Evolutionary conservation across 2,888 invertebrate species (phyloP).

Genomic region (Metellina segmentata): DNA sequence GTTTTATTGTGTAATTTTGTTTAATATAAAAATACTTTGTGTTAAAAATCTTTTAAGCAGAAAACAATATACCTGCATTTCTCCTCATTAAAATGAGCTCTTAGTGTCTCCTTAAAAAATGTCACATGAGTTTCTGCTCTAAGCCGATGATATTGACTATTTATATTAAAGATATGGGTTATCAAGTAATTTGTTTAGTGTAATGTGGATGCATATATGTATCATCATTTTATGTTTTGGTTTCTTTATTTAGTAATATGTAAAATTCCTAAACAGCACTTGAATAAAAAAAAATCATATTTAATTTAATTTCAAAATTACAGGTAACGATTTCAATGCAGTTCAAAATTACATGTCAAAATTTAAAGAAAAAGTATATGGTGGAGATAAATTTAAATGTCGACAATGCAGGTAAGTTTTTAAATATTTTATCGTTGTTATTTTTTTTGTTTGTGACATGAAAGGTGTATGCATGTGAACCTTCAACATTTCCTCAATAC

Average conservation of each 20-base stretch:
- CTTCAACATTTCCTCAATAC: too few species aligned
- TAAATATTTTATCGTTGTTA: background rate
- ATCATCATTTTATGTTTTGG: too few species aligned
- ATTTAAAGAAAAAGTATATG: conserved; percentile 47
- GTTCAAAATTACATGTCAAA: conserved; percentile 57
- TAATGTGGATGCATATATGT: too few species aligned
- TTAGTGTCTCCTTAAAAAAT: background rate
- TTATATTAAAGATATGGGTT: too few species aligned
- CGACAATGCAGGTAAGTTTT: conserved; percentile 66
- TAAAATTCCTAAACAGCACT: too few species aligned
- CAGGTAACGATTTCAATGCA: conserved; percentile 64
- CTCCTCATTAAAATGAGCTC: background rate
- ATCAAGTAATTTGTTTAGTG: too few species aligned
- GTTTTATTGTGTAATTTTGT: background rate
- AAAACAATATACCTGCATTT: background rate
- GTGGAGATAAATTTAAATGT: conserved; percentile 69
- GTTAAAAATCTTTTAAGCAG: background rate
- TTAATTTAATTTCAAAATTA: background rate
- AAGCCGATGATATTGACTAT: too few species aligned
- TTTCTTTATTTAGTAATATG: too few species aligned
- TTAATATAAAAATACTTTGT: background rate
- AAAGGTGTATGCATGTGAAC: too few species aligned
- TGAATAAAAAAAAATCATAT: too few species aligned
- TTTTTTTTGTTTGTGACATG: too few species aligned
- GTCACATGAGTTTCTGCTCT: background rate